These are phyloP conservation scores for Mycteria americana DNA, from an alignment of 2,797 vertebrate species.

Conservation along the genomic window DNA sequence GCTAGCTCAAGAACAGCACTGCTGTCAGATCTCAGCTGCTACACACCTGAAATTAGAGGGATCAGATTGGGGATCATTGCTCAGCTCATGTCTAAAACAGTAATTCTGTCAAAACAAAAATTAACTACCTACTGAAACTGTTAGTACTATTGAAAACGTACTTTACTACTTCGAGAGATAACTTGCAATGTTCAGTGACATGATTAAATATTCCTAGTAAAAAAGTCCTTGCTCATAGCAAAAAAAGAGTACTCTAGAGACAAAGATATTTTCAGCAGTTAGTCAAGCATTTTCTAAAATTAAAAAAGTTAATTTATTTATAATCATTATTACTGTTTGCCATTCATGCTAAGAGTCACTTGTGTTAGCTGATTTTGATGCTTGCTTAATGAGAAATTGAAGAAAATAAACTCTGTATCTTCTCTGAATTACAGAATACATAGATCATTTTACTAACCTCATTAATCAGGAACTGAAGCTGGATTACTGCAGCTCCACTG, in stretches of 20 bases:
- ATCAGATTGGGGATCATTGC: not conserved
- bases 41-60: not conserved
- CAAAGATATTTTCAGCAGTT: not conserved
- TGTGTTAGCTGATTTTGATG: not conserved
- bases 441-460: slow-evolving; percentile 83
- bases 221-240: not conserved
- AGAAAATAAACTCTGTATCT: not conserved
- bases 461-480: slow-evolving; percentile 98
- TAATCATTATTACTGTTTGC: not conserved
- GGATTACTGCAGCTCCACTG: slow-evolving; percentile 92
- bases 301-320: not conserved
- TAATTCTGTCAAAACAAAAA: not conserved
- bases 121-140: not conserved
- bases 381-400: not conserved
- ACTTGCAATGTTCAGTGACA: not conserved
- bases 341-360: not conserved
- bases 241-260: not conserved
- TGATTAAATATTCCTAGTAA: not conserved
- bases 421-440: not conserved
- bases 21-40: not conserved
- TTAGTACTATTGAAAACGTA: not conserved
- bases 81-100: not conserved
- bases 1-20: not conserved
- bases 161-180: not conserved
- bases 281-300: not conserved